Percentiles rank a stretch among this genome's conserved stretches.
phyloP scores from a whole-genome alignment of 2,888 invertebrate species.

The Harmothoe impar region DNA sequence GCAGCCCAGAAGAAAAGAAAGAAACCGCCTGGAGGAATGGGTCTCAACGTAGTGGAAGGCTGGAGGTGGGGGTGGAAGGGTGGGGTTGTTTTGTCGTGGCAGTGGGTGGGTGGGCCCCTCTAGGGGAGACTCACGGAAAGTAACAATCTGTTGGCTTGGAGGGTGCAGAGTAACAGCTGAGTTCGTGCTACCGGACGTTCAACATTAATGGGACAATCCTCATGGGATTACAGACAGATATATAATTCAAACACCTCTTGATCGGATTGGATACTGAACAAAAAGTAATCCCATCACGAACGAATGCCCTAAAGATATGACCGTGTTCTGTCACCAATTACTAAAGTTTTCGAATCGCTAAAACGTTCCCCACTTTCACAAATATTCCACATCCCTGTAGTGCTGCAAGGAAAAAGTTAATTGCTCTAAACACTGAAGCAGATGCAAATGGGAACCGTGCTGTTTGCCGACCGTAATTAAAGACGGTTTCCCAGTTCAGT shows the following conservation, averaged over 20 bases:
- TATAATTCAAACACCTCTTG: not conserved
- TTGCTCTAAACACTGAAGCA: not conserved
- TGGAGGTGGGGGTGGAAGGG: not conserved
- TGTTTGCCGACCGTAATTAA: not conserved
- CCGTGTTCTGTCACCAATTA: constrained; percentile 10
- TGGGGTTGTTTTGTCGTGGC: not conserved
- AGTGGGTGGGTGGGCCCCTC: not conserved
- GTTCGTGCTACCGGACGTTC: not conserved
- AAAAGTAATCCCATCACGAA: not conserved
- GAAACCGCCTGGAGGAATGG: constrained; percentile 2
- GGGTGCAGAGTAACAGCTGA: not conserved
- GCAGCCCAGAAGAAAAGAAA: not conserved
- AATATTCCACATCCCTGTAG: not conserved
- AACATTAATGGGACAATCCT: not conserved
- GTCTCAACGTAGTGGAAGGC: not conserved
- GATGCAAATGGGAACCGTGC: constrained; percentile 1
- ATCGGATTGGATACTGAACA: not conserved
- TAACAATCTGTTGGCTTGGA: constrained; percentile 23
- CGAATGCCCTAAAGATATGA: not conserved
- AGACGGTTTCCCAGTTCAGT: not conserved
- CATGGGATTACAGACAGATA: constrained; percentile 4
- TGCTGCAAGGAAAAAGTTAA: not conserved
- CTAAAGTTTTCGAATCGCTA: not conserved
- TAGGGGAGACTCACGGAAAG: not conserved
- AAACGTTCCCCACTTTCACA: not conserved